Base-by-base conservation (phyloP, 2,797 vertebrate genomes). In the Glossophaga mutica region DNA sequence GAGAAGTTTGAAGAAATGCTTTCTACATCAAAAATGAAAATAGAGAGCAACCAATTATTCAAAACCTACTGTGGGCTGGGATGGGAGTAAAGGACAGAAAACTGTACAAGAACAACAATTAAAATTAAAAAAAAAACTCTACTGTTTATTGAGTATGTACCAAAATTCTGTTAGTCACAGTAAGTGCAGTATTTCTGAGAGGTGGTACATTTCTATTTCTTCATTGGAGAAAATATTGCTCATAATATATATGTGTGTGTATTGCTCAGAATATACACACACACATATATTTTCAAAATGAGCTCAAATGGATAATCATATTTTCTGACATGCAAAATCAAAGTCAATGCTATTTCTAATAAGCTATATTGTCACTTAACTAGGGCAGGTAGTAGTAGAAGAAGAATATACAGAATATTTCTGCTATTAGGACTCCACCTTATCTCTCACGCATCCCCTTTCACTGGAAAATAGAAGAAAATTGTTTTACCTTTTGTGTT, bases 1-100 rank as follows among this genome's bases (percentile, higher is more conserved):
- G n/a, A 46, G 1, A 52, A 24, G 34, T 68, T 86, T 91, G 15
- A 74, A 70, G 6, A 91, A 87, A 55, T 62, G 1, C 0, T 39
- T 93, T 89, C 3, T 9, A 42, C 21, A 65, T 42, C n/a, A 50
- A 90, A 95, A 86, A 42, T 29, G 34, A 55, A 88, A 81, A 50
- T 67, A 73, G 42, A 34, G 10, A 85, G 71, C 6, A 10, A 52
- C 34, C 12, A 68, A 48, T 67, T 89, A 32, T 62, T 22, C 71
- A 78, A 37, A 52, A 46, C 11, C 5, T 73, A 10, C 1, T 29
- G 24, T 78, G n/a, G n/a, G n/a, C n/a, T n/a, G n/a, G n/a, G n/a
- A n/a, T n/a, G n/a, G n/a, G n/a, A n/a, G n/a, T n/a, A n/a, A n/a
- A n/a, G n/a, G n/a, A n/a, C n/a, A n/a, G n/a, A n/a, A n/a, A n/a